These are phyloP conservation scores for Drosophila neocordata DNA, from an alignment of 1,140 invertebrate species.

Conservation along the genomic window DNA sequence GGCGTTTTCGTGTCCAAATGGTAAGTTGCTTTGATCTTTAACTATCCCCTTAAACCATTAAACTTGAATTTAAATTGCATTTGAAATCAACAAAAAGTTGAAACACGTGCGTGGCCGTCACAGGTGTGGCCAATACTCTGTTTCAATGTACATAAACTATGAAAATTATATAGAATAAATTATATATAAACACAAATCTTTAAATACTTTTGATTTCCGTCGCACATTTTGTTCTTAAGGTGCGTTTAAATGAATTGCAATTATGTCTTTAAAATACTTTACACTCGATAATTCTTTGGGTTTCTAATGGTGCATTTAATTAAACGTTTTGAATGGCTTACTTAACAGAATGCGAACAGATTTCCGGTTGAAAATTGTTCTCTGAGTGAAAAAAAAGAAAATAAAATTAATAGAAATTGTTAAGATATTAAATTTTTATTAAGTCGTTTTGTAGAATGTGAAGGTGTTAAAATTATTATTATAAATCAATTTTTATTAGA, in stretches of 20 bases:
- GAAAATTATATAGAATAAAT: conserved; percentile 51
- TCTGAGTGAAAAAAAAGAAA: background rate
- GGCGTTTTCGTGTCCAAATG: conserved; percentile 76
- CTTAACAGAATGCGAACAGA: conserved; percentile 11
- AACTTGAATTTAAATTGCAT: conserved; percentile 47
- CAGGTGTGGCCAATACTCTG: conserved; percentile 57
- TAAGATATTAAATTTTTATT: background rate
- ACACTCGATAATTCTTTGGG: conserved; percentile 19
- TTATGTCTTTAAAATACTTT: conserved; percentile 31
- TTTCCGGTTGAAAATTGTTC: conserved; percentile 36
- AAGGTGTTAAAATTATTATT: background rate
- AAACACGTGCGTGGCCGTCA: conserved; percentile 55
- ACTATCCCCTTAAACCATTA: conserved; percentile 20
- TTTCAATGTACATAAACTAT: conserved; percentile 57
- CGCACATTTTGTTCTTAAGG: conserved; percentile 24
- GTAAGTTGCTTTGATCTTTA: conserved; percentile 44
- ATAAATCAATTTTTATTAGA: no score
- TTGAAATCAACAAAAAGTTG: conserved; percentile 15
- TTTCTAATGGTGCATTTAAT: conserved; percentile 49
- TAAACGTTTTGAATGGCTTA: conserved; percentile 23
- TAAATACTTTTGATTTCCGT: conserved; percentile 46
- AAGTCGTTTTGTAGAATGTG: background rate
- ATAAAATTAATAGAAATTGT: conserved; percentile 2
- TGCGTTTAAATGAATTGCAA: conserved; percentile 21
- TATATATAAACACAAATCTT: conserved; percentile 8